These are phyloP conservation scores for Monopterus albus DNA, from an alignment of 2,113 vertebrate genomes.

Conservation along the genomic window DNA sequence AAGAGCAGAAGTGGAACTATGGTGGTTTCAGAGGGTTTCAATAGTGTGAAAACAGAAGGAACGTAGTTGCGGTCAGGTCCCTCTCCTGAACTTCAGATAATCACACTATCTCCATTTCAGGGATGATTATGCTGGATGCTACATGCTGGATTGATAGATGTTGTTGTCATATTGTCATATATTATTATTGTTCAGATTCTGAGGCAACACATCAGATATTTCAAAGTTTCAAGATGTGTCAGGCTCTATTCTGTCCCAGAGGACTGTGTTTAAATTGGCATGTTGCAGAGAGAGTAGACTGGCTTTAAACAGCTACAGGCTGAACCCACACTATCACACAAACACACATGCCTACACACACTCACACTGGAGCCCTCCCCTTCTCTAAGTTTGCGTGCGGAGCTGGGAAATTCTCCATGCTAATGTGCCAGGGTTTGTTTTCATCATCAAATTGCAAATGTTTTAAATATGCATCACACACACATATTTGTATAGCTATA, in stretches of 20 bases:
- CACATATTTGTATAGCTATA: no score
- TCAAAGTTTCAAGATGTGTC: conserved; percentile 44
- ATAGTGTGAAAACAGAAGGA: no score
- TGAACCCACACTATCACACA: conserved; percentile 56
- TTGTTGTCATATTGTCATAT: background rate
- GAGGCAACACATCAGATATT: background rate
- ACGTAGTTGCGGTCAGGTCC: no score
- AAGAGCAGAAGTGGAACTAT: no score
- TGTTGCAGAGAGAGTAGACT: conserved; percentile 62
- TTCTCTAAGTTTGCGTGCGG: conserved; percentile 75
- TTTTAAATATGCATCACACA: conserved; percentile 77
- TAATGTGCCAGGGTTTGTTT: conserved; percentile 81
- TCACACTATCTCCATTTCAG: no score
- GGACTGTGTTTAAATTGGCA: conserved; percentile 76
- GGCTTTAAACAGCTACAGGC: conserved; percentile 79
- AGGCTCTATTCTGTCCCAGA: conserved; percentile 63
- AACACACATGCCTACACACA: conserved; percentile 30
- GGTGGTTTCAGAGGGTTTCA: no score
- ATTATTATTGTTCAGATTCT: background rate
- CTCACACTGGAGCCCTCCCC: conserved; percentile 59
- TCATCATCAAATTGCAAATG: conserved; percentile 81
- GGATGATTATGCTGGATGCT: no score
- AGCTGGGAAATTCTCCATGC: conserved; percentile 74
- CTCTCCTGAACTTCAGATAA: no score
- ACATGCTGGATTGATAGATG: background rate